Conservation (phyloP, 2,888 invertebrate genomes). For the Morinoia aosen region DNA sequence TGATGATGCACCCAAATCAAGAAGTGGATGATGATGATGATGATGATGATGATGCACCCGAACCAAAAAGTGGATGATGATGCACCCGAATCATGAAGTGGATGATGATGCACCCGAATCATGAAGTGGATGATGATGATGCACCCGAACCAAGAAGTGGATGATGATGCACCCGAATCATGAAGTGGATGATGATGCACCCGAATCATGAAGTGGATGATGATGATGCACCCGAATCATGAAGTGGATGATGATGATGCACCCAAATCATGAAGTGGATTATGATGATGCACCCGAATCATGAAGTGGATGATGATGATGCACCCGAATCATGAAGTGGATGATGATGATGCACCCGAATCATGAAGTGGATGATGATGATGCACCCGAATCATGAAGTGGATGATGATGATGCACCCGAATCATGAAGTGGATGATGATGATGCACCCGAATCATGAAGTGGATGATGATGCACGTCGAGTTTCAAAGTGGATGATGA, state of each 20-base stretch:
- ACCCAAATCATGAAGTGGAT: background rate
- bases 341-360: too few species aligned
- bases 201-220: background rate
- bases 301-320: background rate
- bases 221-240: too few species aligned
- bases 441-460: too few species aligned
- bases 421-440: background rate
- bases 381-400: background rate
- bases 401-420: background rate
- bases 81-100: background rate
- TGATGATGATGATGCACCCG: background rate
- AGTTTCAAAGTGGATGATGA: background rate
- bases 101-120: background rate
- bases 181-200: background rate
- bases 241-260: background rate
- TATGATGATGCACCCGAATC: too few species aligned
- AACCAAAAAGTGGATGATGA: background rate
- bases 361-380: background rate
- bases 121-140: background rate
- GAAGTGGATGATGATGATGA: too few species aligned
- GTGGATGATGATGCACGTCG: too few species aligned
- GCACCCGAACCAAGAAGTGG: background rate
- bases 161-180: background rate
- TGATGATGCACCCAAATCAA: background rate
- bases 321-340: background rate